Base-by-base conservation (phyloP, 2,888 invertebrate genomes). In the Uropetala carovei region DNA sequence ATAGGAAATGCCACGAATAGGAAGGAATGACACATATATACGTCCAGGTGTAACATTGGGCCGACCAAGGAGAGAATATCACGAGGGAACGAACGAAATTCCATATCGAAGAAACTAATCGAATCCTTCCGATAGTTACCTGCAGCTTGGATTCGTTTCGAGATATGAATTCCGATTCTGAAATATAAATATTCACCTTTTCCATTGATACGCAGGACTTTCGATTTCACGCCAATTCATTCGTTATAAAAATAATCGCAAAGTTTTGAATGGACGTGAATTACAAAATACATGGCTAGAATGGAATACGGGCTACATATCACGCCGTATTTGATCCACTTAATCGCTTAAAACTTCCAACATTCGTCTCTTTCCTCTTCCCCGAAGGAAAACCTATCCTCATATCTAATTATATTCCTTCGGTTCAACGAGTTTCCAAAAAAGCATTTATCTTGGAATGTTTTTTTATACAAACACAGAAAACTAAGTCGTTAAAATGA, bases 391-490 rank as follows among this genome's bases (percentile, higher is more conserved):
- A 75, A 22, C 8, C 8, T 27, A 43, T 43, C 56, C 83, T 83
- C n/a, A 13, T 43, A 27, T 43, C 86, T 64, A 89, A 89, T 89
- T 89, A 89, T 89, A 22, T 68, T 89, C 43, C 43, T 18, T 30
- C 43, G 30, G 60, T 43, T 89, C 89, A 64, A 89, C 64, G 68
- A 56, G 64, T 89, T 43, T 68, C 14, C 13, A 18, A 68, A 68
- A 30, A 43, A 89, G 16, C 89, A 89, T 89, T 60, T 30, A 89
- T 89, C 64, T 43, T 14, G 43, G 18, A 60, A 14, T n/a, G n/a
- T n/a, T n/a, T 64, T 89, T 89, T 27, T 43, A 18, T 0, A 60
- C 22, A 43, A 75, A 75, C 13, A 75, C 22, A n/a, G 64, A 16
- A 18, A 30, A 43, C 64, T 64, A 18, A 89, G n/a, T 43, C 13